phyloP scores from a whole-genome alignment of 2,113 vertebrate genomes.

The Brachypodius melanocephalos region DNA sequence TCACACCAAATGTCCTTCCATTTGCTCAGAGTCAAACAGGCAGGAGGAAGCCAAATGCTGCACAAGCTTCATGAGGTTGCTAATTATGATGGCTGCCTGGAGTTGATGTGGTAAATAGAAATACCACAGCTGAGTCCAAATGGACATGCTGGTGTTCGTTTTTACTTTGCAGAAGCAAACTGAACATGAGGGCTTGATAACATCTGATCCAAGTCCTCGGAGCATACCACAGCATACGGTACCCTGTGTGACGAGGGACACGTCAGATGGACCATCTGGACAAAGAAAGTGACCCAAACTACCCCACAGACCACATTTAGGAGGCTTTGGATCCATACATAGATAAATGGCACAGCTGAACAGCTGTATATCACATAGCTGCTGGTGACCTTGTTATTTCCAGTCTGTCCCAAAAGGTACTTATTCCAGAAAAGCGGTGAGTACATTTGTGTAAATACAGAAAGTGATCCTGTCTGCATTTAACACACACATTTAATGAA shows the following conservation, averaged over 20 bases:
- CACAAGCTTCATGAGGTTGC: constrained; percentile 49
- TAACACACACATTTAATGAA: background rate
- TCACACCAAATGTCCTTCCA: constrained; percentile 34
- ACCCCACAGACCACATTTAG: background rate
- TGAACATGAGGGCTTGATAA: background rate
- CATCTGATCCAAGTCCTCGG: background rate
- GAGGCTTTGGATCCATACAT: background rate
- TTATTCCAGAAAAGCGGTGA: background rate
- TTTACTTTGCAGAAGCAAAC: constrained; percentile 44
- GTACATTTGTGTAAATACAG: background rate
- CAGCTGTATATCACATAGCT: background rate
- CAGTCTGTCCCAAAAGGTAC: background rate
- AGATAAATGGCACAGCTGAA: background rate
- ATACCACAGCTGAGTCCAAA: constrained; percentile 52
- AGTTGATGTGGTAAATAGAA: constrained; percentile 51
- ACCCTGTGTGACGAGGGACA: background rate
- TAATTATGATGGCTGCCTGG: constrained; percentile 52
- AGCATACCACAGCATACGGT: background rate
- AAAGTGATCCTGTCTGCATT: background rate
- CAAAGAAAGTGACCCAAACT: background rate
- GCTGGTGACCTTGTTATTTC: background rate
- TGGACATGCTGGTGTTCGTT: constrained; percentile 23
- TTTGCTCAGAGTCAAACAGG: constrained; percentile 70
- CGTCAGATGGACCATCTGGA: constrained; percentile 14
- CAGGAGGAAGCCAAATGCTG: constrained; percentile 70